A percentile compares a stretch with the other conserved stretches of the same genome.
Conservation (phyloP, 2,888 invertebrate species). For the Lepas anatifera region DNA sequence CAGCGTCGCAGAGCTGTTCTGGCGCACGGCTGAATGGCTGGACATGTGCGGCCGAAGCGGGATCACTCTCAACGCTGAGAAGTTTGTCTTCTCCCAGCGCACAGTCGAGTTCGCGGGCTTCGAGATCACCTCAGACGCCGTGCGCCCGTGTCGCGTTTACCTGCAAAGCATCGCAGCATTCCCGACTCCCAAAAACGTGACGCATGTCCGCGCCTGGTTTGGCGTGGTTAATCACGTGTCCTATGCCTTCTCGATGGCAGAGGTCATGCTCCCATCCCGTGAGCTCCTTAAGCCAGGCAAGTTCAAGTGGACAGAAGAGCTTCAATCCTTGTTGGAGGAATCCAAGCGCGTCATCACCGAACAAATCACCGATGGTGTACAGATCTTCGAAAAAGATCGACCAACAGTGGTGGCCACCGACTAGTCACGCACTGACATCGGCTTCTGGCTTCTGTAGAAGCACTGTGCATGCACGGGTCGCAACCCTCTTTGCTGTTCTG, state of each 20-base stretch:
- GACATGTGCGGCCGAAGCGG: no score
- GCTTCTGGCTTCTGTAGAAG: background rate
- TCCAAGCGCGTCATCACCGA: no score
- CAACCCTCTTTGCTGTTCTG: slow-evolving; percentile 14
- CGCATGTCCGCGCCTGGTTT: background rate
- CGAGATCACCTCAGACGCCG: background rate
- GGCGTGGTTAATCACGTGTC: background rate
- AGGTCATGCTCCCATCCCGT: background rate
- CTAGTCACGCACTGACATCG: background rate
- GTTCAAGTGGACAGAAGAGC: no score
- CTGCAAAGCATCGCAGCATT: background rate
- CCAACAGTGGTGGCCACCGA: background rate
- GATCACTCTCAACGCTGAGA: no score
- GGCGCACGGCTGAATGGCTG: no score
- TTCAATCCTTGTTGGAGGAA: no score
- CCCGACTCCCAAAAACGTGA: background rate
- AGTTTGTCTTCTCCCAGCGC: no score
- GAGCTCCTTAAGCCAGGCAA: no score
- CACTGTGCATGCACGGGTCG: slow-evolving; percentile 10
- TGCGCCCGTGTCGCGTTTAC: background rate
- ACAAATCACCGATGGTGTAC: no score
- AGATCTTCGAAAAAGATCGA: no score
- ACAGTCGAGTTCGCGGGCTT: no score
- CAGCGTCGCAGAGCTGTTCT: no score
- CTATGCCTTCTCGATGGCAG: background rate